Evolutionary conservation across 2,888 invertebrate species (phyloP), one percentile per base, ranked within the genome.

Genomic region (Glyphotaelius pellucidus): DNA sequence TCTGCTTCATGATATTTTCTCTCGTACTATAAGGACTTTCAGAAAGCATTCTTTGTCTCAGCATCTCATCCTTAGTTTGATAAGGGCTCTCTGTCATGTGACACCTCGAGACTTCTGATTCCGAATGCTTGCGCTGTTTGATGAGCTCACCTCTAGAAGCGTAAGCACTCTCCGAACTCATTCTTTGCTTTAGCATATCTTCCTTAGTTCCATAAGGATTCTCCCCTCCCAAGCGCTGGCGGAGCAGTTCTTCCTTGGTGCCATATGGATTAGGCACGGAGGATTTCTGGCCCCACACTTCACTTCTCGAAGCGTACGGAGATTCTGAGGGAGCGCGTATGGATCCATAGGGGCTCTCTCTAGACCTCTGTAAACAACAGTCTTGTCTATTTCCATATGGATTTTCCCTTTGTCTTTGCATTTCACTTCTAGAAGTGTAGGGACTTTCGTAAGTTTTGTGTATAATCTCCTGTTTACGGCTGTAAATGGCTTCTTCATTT

Each of bases 161-260:
- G 93, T 95, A 96, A 87, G 95, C 94, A 94, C 94, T 95, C 93
- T 96, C 96, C 47, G 95, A 94, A 31, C 38, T 52, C 32, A 80
- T 31, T 87, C 90, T 67, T 32, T 90, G 91, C 9, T 91, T 89
- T 38, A 84, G 47, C 81, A 84, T 89, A 90, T 96, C 96, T 93
- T 96, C 96, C 94, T 96, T 96, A 25, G 96, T 96, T 93, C 95
- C 95, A 93, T 96, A 96, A 7, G 96, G 96, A 19, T 96, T 96
- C 94, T 96, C 96, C 5, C 96, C 96, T 94, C 96, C 96, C 9
- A 86, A 87, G 94, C 96, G 95, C 91, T 96, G 96, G 89, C 96
- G 94, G 90, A 96, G 94, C 96, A 96, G 96, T 93, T 96, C 96
- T 94, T 96, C 96, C 94, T 96, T 96, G 92, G 96, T 96, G 1